Base-by-base conservation (phyloP, 2,888 invertebrate species). In the Sturmia bella region DNA sequence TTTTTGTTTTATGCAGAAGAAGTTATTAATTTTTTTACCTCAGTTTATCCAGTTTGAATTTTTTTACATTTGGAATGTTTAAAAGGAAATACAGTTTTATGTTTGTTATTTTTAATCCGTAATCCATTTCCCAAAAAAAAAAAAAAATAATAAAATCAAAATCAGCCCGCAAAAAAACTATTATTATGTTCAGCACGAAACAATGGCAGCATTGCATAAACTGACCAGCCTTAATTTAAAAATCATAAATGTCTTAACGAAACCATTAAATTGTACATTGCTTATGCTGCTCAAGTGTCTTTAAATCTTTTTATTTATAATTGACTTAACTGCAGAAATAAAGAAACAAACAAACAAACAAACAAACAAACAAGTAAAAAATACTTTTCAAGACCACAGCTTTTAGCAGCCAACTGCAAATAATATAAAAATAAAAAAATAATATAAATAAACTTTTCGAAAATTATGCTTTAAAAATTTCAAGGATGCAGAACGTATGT, bases 291-390 rank as follows among this genome's bases (percentile, higher is more conserved):
- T 4, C 37, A 52, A 43, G 43, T 54, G 43, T 24, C 73, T 54
- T 74, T 64, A 45, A 45, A 19, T 24, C 21, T 27, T 59, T 50
- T 66, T 27, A 3, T 24, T 48, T 64, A 45, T 39, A 68, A 21
- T 75, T 75, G 57, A 43, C 21, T 39, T 4, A n/a, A 24, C 43
- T 48, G 56, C 43, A 43, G 3, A 57, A 59, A 41, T 12, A 56
- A 75, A 70, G 15, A 75, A 57, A 41, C 64, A 72, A 76, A 61
- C 43, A 76, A 64, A 50, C 63, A 76, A 32, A 37, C 11, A 37
- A 75, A 52, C 41, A 75, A 57, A 50, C 69, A 76, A 63, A 73
- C 77, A 82, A 82, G 64, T 73, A 73, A 77, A 73, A 2, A 63
- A 13, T 32, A 73, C 61, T 76, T 78, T 59, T 77, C 59, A 45